Evolutionary conservation across 1,140 invertebrate genomes (phyloP).

Genomic region (Gonioctena quinquepunctata): DNA sequence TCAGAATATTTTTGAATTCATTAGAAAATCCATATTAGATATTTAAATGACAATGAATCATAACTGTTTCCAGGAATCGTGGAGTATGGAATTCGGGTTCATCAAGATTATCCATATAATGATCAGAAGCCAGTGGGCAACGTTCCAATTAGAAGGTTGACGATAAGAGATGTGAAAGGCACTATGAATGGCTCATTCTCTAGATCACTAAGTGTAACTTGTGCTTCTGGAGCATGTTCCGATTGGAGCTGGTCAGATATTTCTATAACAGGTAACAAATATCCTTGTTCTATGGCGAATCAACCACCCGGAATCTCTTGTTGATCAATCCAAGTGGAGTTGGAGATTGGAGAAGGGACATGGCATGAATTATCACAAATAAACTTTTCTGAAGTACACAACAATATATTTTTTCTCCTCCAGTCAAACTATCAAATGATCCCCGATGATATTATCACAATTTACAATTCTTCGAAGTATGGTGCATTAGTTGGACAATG

Average conservation of each 20-base stretch:
- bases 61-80: background rate
- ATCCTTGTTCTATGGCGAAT: background rate
- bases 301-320: conserved; percentile 22
- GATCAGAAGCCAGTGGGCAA: conserved; percentile 12
- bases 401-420: too few relatives aligned
- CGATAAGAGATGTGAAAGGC: conserved; percentile 14
- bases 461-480: too few relatives aligned
- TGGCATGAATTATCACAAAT: too few relatives aligned
- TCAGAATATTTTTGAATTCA: too few relatives aligned
- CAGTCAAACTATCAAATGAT: too few relatives aligned
- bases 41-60: too few relatives aligned
- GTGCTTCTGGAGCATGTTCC: conserved; percentile 18
- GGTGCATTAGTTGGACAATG: too few relatives aligned
- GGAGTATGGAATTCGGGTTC: background rate
- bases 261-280: conserved; percentile 13
- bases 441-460: too few relatives aligned
- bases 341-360: too few relatives aligned
- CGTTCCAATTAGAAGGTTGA: conserved; percentile 24
- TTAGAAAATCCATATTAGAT: too few relatives aligned
- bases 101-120: conserved; percentile 2
- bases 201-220: conserved; percentile 18
- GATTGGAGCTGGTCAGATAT: conserved; percentile 23
- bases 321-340: too few relatives aligned
- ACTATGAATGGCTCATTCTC: conserved; percentile 15
- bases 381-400: too few relatives aligned